Evolutionary conservation across 2,888 invertebrate species (phyloP).

Genomic region (Anthrax anthrax): DNA sequence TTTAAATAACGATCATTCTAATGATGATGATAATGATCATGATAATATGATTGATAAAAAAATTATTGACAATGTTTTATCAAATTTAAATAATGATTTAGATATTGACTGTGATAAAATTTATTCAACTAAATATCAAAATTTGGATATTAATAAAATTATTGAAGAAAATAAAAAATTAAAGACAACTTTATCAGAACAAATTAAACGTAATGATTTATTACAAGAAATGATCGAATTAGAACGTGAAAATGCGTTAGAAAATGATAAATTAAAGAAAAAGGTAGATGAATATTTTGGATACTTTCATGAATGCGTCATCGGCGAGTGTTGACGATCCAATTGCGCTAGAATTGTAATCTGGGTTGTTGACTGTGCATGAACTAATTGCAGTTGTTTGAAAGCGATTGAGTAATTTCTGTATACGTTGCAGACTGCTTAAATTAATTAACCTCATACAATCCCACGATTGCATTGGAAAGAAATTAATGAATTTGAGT

Average conservation of each 20-base stretch:
- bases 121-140: constrained; percentile 5
- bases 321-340: too few relatives aligned
- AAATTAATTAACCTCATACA: too few relatives aligned
- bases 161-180: constrained; percentile 12
- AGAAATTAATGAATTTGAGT: too few relatives aligned
- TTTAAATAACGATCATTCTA: too few relatives aligned
- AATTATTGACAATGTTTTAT: constrained; percentile 12
- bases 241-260: constrained; percentile 11
- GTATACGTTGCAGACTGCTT: too few relatives aligned
- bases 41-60: constrained; percentile 9
- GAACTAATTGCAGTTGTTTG: too few relatives aligned
- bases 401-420: too few relatives aligned
- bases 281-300: constrained; percentile 7
- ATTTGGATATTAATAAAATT: constrained; percentile 10
- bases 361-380: too few relatives aligned
- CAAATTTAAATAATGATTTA: constrained; percentile 8
- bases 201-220: constrained; percentile 12
- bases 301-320: too few relatives aligned
- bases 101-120: constrained; percentile 5
- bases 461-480: too few relatives aligned
- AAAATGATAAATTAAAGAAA: constrained; percentile 10
- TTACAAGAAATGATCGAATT: constrained; percentile 14
- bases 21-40: constrained; percentile 13
- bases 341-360: too few relatives aligned
- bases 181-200: constrained; percentile 12